These are phyloP conservation scores for Mobula hypostoma DNA, from an alignment of 2,113 vertebrate genomes.

Conservation along the genomic window DNA sequence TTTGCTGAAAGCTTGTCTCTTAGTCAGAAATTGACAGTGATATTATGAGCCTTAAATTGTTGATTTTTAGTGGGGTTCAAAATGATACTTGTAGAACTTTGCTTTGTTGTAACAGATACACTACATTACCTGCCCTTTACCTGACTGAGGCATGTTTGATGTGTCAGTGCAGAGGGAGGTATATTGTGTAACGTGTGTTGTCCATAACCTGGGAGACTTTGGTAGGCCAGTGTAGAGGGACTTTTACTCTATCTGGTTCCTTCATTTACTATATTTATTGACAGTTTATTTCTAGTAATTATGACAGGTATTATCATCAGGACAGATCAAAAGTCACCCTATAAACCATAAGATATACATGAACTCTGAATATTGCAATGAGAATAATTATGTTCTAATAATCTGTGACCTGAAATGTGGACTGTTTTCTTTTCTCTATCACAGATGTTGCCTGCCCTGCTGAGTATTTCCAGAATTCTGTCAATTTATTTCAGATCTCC, in stretches of 20 bases:
- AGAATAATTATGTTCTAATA: background rate
- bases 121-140: background rate
- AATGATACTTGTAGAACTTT: background rate
- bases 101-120: background rate
- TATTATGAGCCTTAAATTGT: background rate
- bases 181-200: background rate
- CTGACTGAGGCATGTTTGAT: background rate
- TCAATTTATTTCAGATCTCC: no score
- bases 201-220: no score
- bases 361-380: background rate
- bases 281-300: background rate
- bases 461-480: no score
- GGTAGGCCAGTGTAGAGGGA: no score
- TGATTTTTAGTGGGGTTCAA: background rate
- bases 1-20: no score
- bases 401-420: no score
- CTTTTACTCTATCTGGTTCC: background rate
- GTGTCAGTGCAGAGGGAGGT: background rate
- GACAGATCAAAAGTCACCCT: background rate
- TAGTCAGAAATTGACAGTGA: background rate
- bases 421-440: no score
- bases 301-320: background rate
- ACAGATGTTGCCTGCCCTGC: no score
- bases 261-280: background rate
- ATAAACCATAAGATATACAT: background rate